phyloP scores from a whole-genome alignment of 2,888 invertebrate genomes.

The Ornithoptera priamus region DNA sequence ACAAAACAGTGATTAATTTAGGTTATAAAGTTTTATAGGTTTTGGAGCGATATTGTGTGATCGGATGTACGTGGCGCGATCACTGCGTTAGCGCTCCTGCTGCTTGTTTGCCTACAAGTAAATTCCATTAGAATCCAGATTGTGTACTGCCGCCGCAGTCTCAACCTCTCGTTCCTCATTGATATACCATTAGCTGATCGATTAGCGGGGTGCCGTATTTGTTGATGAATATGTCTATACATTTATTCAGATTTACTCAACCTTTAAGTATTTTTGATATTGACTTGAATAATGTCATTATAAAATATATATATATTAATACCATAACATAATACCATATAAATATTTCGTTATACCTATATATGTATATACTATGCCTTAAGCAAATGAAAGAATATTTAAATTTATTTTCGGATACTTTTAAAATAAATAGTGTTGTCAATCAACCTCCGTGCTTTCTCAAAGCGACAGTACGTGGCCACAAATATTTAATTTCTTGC shows the following conservation, averaged over 20 bases:
- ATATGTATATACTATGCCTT: slow-evolving; percentile 48
- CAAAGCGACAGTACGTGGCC: slow-evolving; percentile 60
- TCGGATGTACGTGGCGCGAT: slow-evolving; percentile 34
- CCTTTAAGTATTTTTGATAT: slow-evolving; percentile 15
- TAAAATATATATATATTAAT: too few species aligned
- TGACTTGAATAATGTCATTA: slow-evolving; percentile 50
- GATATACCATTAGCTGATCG: slow-evolving; percentile 78
- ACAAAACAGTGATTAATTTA: slow-evolving; percentile 39
- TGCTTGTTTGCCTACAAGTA: slow-evolving; percentile 79
- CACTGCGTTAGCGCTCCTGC: slow-evolving; percentile 56
- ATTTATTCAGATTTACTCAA: slow-evolving; percentile 9
- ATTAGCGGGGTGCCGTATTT: slow-evolving; percentile 68
- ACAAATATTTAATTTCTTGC: slow-evolving; percentile 71
- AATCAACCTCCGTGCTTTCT: slow-evolving; percentile 69
- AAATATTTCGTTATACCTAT: slow-evolving; percentile 66
- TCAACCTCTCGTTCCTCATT: slow-evolving; percentile 68
- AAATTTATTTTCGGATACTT: slow-evolving; percentile 67
- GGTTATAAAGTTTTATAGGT: slow-evolving; percentile 31
- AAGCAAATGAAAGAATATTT: slow-evolving; percentile 70
- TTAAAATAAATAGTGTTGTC: slow-evolving; percentile 65
- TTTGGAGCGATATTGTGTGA: slow-evolving; percentile 41
- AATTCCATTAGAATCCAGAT: slow-evolving; percentile 77
- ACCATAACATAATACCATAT: too few species aligned
- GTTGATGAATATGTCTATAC: slow-evolving; percentile 46
- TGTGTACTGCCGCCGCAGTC: slow-evolving; percentile 68